Evolutionary conservation across 2,113 vertebrate species (phyloP).

Genomic region (Sinocyclocheilus maitianheensis): DNA sequence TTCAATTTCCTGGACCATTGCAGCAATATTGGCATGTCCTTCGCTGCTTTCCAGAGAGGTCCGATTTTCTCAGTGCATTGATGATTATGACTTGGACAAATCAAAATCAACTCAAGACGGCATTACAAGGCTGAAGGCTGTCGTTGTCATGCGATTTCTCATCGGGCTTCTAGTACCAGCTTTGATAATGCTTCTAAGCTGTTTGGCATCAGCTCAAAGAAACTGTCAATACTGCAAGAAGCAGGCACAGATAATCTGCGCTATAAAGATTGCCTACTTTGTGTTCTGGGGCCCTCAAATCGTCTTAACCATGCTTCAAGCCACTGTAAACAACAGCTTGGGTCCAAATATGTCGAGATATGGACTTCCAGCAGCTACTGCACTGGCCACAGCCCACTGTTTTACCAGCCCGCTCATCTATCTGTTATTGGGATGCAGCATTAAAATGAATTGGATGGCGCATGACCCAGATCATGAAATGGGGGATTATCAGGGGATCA

Average conservation of each 20-base stretch:
- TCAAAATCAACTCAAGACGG: not conserved
- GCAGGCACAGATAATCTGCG: not conserved
- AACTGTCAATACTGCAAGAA: not conserved
- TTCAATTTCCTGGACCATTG: slow-evolving; percentile 37
- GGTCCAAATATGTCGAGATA: not conserved
- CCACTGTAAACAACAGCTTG: not conserved
- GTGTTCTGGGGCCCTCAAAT: slow-evolving; percentile 50
- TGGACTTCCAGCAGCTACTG: slow-evolving; percentile 25
- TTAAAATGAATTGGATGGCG: slow-evolving; percentile 27
- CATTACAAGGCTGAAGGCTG: not conserved
- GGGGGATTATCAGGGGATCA: too few species aligned
- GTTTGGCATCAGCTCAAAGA: not conserved
- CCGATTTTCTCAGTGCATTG: slow-evolving; percentile 14
- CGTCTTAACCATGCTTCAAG: slow-evolving; percentile 30
- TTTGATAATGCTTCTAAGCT: slow-evolving; percentile 18
- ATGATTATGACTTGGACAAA: slow-evolving; percentile 32
- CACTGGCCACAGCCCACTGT: slow-evolving; percentile 33
- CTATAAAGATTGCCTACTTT: slow-evolving; percentile 34
- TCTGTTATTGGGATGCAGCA: not conserved
- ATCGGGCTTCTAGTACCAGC: slow-evolving; percentile 38
- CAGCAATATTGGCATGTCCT: slow-evolving; percentile 28
- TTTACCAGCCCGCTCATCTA: slow-evolving; percentile 40
- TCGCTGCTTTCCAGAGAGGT: slow-evolving; percentile 47
- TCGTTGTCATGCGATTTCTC: slow-evolving; percentile 28
- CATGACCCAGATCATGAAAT: not conserved